A percentile compares a stretch with the other conserved stretches of the same genome.
phyloP scores from a whole-genome alignment of 1,140 invertebrate species.

The Lordiphosa clarofinis region DNA sequence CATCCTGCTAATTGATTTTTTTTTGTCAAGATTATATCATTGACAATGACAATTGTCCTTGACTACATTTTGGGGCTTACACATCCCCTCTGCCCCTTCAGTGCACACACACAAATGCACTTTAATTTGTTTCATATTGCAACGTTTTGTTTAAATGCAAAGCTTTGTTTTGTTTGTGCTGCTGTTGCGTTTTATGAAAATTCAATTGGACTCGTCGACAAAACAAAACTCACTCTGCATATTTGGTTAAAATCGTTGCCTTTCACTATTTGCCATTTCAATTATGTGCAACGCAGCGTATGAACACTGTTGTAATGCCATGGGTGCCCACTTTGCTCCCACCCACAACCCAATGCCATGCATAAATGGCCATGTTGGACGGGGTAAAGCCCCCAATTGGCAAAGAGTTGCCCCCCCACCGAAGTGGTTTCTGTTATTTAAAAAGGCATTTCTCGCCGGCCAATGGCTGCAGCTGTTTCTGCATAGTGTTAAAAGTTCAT shows the following conservation, averaged over 20 bases:
- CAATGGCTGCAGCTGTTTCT: constrained; percentile 55
- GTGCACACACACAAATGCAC: constrained; percentile 28
- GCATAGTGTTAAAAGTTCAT: constrained; percentile 77
- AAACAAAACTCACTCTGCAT: constrained; percentile 46
- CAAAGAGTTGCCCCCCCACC: constrained; percentile 25
- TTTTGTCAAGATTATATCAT: constrained; percentile 9
- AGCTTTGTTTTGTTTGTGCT: constrained; percentile 55
- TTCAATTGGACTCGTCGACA: constrained; percentile 65
- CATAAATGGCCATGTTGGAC: constrained; percentile 16
- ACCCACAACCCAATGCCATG: not conserved
- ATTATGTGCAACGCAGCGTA: constrained; percentile 76
- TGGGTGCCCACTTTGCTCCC: constrained; percentile 33
- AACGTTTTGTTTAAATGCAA: constrained; percentile 70
- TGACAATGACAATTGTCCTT: constrained; percentile 44
- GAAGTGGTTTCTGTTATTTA: constrained; percentile 71
- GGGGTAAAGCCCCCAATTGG: constrained; percentile 19
- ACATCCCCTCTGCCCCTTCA: not conserved
- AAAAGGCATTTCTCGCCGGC: constrained; percentile 61
- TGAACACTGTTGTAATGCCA: constrained; percentile 76
- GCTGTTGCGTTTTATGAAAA: constrained; percentile 66
- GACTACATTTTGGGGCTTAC: constrained; percentile 18
- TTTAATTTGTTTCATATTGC: constrained; percentile 75
- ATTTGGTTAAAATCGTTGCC: constrained; percentile 73
- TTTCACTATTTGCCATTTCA: constrained; percentile 77
- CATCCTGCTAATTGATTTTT: constrained; percentile 5